Conservation (phyloP, 2,888 invertebrate species). For the Oxyscelio sp. region DNA sequence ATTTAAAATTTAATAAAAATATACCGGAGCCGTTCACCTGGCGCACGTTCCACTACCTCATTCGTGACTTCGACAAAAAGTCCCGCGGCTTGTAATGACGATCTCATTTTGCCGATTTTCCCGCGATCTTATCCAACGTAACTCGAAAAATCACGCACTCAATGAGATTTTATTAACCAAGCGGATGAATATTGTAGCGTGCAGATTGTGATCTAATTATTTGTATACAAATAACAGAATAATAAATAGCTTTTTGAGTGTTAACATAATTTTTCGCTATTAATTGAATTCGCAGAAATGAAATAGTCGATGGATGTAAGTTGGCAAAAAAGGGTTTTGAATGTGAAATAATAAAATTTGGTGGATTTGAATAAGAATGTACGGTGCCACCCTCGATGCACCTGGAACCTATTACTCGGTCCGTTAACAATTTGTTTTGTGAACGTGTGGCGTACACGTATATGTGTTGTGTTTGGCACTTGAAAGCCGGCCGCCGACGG, state of each 20-base stretch:
- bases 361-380: conserved; percentile 40
- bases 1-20: conserved; percentile 63
- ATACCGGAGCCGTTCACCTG: conserved; percentile 36
- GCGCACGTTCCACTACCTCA: conserved; percentile 40
- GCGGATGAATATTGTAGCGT: conserved; percentile 16
- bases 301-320: neutral
- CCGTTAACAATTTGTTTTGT: conserved; percentile 82
- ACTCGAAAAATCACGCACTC: neutral
- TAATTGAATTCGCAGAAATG: too few relatives aligned
- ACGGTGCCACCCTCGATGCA: conserved; percentile 73
- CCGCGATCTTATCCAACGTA: conserved; percentile 58
- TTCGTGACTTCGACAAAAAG: conserved; percentile 23
- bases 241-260: too few relatives aligned
- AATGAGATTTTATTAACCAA: conserved; percentile 39
- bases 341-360: conserved; percentile 21
- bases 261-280: too few relatives aligned
- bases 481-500: conserved; percentile 78
- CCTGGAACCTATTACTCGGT: conserved; percentile 83
- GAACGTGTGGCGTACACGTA: conserved; percentile 59
- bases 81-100: conserved; percentile 42
- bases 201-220: too few relatives aligned
- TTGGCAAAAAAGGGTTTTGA: conserved; percentile 9
- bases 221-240: too few relatives aligned
- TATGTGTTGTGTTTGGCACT: conserved; percentile 74
- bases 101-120: conserved; percentile 58